These are phyloP conservation scores for Melanotaenia duboulayi DNA, from an alignment of 2,113 vertebrate species.

Conservation along the genomic window DNA sequence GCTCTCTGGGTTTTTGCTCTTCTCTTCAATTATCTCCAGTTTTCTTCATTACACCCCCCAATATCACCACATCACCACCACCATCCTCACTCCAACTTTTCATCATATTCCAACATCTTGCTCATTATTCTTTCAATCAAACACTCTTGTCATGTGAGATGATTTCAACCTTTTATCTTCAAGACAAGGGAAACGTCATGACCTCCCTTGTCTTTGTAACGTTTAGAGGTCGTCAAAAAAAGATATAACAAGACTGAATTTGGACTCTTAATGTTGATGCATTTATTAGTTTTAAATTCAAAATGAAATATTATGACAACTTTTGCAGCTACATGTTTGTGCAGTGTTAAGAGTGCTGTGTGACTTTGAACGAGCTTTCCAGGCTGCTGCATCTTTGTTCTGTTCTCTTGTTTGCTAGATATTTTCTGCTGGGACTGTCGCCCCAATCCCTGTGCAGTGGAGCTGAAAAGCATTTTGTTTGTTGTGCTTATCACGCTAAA, in stretches of 20 bases:
- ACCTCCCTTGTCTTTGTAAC: slow-evolving; percentile 23
- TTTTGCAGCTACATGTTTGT: background rate
- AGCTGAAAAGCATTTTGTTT: slow-evolving; percentile 10
- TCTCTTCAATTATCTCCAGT: slow-evolving; percentile 56
- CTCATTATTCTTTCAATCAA: slow-evolving; percentile 63
- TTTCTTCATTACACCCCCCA: slow-evolving; percentile 50
- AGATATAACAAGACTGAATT: background rate
- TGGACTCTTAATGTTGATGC: slow-evolving; percentile 22
- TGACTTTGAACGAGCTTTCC: background rate
- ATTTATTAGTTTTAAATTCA: background rate
- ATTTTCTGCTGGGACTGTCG: background rate
- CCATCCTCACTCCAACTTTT: slow-evolving; percentile 7
- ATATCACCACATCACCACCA: slow-evolving; percentile 19
- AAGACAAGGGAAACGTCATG: too few species aligned
- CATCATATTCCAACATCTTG: slow-evolving; percentile 3
- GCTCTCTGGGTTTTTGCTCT: slow-evolving; percentile 35
- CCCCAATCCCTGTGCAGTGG: background rate
- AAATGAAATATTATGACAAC: background rate
- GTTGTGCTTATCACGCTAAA: background rate
- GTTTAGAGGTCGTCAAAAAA: slow-evolving; percentile 5
- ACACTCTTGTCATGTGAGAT: slow-evolving; percentile 26
- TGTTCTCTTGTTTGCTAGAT: background rate
- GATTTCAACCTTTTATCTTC: slow-evolving; percentile 26
- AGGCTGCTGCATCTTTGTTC: background rate
- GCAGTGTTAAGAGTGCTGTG: background rate